Base-by-base conservation (phyloP, 2,113 vertebrate genomes). In the Thunnus thynnus region DNA sequence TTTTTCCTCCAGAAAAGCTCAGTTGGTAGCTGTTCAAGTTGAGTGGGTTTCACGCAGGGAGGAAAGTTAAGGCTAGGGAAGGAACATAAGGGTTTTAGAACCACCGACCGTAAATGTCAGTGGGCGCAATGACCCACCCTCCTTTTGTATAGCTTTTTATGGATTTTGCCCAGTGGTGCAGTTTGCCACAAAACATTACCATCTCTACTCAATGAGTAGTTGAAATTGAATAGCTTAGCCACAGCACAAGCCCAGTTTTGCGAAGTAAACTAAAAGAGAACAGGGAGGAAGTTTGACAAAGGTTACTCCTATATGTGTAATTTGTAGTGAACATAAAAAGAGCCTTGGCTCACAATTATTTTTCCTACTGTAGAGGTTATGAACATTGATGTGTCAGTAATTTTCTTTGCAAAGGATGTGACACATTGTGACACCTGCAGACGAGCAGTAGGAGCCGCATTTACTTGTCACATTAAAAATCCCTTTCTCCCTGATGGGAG, bases 81-180 rank as follows among this genome's bases (percentile, higher is more conserved):
- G 70, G 83, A 88, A 86, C 51, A 74, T 46, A 72, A 80, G 54
- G 18, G 86, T 82, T 71, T 88, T 86, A 83, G 79, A 86, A 69
- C 61, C 77, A 80, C 57, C 22, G 54, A 80, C 48, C 30, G 77
- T 80, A 87, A 91, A 91, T 91, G 85, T 86, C 91, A 91, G 69
- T 80, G 79, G 83, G 80, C 10, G 58, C 72, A 79, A 36, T 84
- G 80, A 89, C 76, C 85, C 77, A 27, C 27, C 47, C 20, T 58
- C 14, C 48, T 82, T 82, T 54, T 72, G 52, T 83, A 66, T 78
- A 80, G 66, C 67, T 69, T 77, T 86, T 71, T 81, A 81, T 90
- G 61, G 86, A 88, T 90, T 88, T 81, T 88, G 61, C 50, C 83
- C 83, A 86, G 82, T 13, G 47, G 60, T 81, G 79, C 86, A 84